Conservation (phyloP, 2,113 vertebrate species). For the Pedetes capensis region DNA sequence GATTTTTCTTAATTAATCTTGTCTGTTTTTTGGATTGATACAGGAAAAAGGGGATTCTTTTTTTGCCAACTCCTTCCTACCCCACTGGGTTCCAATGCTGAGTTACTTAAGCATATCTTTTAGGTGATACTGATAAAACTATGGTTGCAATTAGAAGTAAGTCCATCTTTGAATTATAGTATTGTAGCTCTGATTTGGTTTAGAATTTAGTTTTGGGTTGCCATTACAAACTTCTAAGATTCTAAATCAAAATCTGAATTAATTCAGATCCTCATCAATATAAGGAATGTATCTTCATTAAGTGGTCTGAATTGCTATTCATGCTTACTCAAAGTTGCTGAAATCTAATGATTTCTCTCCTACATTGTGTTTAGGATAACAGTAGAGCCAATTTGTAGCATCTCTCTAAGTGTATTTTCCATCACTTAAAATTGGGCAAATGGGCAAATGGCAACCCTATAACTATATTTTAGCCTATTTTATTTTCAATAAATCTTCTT, state of each 20-base stretch:
- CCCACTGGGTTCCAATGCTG: not conserved
- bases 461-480: not conserved
- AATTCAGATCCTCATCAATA: not conserved
- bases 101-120: not conserved
- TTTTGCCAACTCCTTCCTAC: not conserved
- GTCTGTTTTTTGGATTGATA: not conserved
- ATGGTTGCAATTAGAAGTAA: not conserved
- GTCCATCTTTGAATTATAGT: not conserved
- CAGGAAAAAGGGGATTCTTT: not conserved
- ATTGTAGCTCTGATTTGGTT: not conserved
- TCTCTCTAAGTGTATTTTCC: slow-evolving; percentile 4
- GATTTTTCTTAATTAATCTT: not conserved
- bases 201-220: not conserved
- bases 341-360: not conserved
- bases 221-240: not conserved
- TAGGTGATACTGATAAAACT: not conserved
- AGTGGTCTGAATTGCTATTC: not conserved
- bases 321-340: not conserved
- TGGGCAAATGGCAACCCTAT: not conserved
- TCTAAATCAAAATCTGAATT: slow-evolving; percentile 32
- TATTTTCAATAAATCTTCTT: slow-evolving; percentile 18
- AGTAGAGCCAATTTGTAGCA: not conserved
- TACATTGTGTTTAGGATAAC: not conserved
- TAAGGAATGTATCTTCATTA: not conserved
- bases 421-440: not conserved